Percentiles rank a stretch among this genome's conserved stretches.
These are phyloP conservation scores for Zootermopsis nevadensis DNA, from an alignment of 2,888 invertebrate species.

Conservation along the genomic window DNA sequence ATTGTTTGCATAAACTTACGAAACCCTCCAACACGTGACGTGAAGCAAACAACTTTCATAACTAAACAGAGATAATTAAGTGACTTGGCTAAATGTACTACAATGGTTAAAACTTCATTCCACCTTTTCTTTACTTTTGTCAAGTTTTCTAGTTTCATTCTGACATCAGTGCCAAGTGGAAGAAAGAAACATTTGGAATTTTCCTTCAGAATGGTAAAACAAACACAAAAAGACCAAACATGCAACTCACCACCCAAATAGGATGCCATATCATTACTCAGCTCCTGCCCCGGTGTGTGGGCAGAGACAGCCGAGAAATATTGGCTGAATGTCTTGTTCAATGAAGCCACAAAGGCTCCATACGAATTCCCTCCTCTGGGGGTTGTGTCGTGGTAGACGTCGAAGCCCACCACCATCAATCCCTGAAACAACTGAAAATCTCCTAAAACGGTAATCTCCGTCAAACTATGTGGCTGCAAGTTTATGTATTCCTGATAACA, in stretches of 20 bases:
- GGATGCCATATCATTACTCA: conserved; percentile 76
- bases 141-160: too few relatives aligned
- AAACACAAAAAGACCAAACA: background rate
- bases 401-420: conserved; percentile 88
- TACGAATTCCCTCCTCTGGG: conserved; percentile 67
- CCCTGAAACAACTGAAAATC: conserved; percentile 58
- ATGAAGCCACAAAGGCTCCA: conserved; percentile 84
- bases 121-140: too few relatives aligned
- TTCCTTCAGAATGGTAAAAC: too few relatives aligned
- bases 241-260: conserved; percentile 67
- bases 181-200: too few relatives aligned
- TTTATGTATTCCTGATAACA: background rate
- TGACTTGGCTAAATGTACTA: too few relatives aligned
- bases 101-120: too few relatives aligned
- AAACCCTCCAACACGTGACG: too few relatives aligned
- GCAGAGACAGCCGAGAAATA: conserved; percentile 81
- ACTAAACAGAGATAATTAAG: too few relatives aligned
- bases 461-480: background rate
- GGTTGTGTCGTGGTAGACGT: conserved; percentile 87
- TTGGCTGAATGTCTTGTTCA: conserved; percentile 68
- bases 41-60: too few relatives aligned
- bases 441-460: background rate
- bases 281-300: conserved; percentile 80
- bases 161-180: too few relatives aligned
- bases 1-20: too few relatives aligned